Base-by-base conservation (phyloP, 35 echinoderm and acorn worm genomes). In the Stichopus chloronotus region DNA sequence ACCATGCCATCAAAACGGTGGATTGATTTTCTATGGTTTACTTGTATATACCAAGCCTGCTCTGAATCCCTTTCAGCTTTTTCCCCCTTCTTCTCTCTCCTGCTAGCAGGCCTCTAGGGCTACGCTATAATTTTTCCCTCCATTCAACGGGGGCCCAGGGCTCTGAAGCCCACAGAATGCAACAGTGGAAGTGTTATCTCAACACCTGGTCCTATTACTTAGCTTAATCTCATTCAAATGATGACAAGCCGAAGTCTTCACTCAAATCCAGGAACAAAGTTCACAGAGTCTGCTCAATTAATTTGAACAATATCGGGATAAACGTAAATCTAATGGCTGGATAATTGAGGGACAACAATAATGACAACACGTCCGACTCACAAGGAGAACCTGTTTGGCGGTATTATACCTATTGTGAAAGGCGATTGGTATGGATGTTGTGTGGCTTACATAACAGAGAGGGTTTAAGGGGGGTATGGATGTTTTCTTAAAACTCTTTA, bases 241-340 rank as follows among this genome's bases (percentile, higher is more conserved):
- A 53, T 83, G 30, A 53, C 80, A 83, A 55, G 6, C 80, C 54
- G 52, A 55, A 55, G 30, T 83, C 78, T 81, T 81, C 78, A 65
- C 78, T 81, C 20, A 43, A 52, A 25, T 8, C 6, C 12, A 12
- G 13, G 78, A 53, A 81, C 78, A 81, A 81, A 81, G 78, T 7
- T 81, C 53, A 11, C 55, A 14, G 11, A 55, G 58, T 58, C 13
- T 61, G 84, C 84, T 61, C 84, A 87, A 87, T 87, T 87, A 87
- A 87, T 58, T 87, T 61, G 84, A 53, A 87, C 84, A 87, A 87
- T 87, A 57, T 87, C 25, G 55, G 84, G 84, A 87, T 87, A 25
- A 58, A 56, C 19, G 12, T 87, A 81, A 57, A 58, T 57, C 84
- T 87, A 87, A 87, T 87, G 84, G 83, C 17, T 53, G 25, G 58